phyloP scores from a whole-genome alignment of 2,888 invertebrate species.

The Strigamia crassipes region DNA sequence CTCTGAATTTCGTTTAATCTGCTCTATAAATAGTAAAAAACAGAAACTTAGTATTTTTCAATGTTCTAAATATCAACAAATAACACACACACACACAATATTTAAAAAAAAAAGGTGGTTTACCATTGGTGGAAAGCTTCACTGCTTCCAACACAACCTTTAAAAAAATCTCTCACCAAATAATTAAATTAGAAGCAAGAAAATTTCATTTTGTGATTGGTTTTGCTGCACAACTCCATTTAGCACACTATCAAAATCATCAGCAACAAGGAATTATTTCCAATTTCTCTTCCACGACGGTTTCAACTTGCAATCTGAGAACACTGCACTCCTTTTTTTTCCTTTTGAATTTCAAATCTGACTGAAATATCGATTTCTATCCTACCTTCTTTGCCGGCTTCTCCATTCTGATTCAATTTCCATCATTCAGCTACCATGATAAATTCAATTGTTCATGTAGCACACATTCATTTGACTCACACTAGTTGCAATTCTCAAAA shows the following conservation, averaged over 20 bases:
- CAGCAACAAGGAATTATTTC: neutral
- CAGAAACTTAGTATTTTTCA: too few relatives aligned
- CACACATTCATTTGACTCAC: neutral
- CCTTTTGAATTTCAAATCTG: slow-evolving; percentile 16
- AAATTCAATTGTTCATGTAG: slow-evolving; percentile 31
- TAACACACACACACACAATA: too few relatives aligned
- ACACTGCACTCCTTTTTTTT: neutral
- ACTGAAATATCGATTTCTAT: neutral
- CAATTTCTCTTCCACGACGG: neutral
- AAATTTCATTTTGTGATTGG: too few relatives aligned
- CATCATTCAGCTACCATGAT: slow-evolving; percentile 13
- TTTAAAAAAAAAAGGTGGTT: too few relatives aligned
- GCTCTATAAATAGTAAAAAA: too few relatives aligned
- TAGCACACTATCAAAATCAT: neutral
- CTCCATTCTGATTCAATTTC: slow-evolving; percentile 34
- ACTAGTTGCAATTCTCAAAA: neutral
- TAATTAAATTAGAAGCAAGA: too few relatives aligned
- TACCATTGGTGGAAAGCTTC: too few relatives aligned
- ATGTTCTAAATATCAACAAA: too few relatives aligned
- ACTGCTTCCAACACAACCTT: too few relatives aligned
- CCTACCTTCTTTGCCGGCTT: neutral
- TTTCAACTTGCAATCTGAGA: neutral
- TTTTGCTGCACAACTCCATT: neutral
- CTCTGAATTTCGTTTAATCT: too few relatives aligned
- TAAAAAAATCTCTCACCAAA: too few relatives aligned